Base-by-base conservation (phyloP, 2,888 invertebrate species). In the Clusia tigrina region DNA sequence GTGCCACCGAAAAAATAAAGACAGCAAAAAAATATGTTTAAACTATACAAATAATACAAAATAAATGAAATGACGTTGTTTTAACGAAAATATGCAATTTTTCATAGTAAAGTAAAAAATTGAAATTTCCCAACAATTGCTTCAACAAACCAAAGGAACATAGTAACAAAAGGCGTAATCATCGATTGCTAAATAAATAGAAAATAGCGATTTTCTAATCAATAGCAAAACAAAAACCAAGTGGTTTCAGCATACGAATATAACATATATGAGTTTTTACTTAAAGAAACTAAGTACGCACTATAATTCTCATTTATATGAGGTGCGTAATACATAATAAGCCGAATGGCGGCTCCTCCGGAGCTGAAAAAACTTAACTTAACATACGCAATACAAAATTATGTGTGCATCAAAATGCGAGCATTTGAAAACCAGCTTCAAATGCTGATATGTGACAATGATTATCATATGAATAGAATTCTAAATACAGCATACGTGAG, bases 401-500 rank as follows among this genome's bases (percentile, higher is more conserved):
- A 32, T 32, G 32, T 12, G 12, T 32, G 6, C 6, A 6, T 6
- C 42, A 42, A 42, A n/a, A 42, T 42, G 42, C 42, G 9, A 72
- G 69, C 75, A 75, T 68, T 75, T 66, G 69, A 76, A 70, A 69
- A 64, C 69, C 65, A 67, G 64, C 65, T 72, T 63, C 68, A 71
- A 72, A 73, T 74, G 70, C 73, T 75, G 75, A 76, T 76, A 76
- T 76, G 75, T 76, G 72, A 76, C 72, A 70, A 75, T 76, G 77
- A 77, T 76, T 76, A 76, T 76, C 77, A 66, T 74, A 67, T 67
- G 68, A 57, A 15, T 23, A n/a, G n/a, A n/a, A n/a, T n/a, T n/a
- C n/a, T n/a, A n/a, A n/a, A n/a, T n/a, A n/a, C n/a, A n/a, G n/a
- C n/a, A n/a, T n/a, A n/a, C n/a, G n/a, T n/a, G n/a, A n/a, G n/a